These are phyloP conservation scores for Leucoma salicis DNA, from an alignment of 2,888 invertebrate genomes.

Conservation along the genomic window DNA sequence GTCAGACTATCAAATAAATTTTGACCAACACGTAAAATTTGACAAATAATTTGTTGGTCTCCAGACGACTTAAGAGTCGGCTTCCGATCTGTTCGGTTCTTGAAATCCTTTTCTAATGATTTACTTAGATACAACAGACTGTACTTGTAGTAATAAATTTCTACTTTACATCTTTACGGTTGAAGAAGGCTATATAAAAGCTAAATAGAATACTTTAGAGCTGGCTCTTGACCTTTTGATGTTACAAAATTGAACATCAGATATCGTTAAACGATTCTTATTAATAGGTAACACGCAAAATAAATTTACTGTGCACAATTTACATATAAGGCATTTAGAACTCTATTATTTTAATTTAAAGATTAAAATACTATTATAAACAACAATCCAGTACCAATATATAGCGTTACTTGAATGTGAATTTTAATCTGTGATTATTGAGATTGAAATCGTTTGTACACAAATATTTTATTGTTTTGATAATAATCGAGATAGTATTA, in stretches of 20 bases:
- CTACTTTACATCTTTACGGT: too few relatives aligned
- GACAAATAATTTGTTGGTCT: too few relatives aligned
- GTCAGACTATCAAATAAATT: too few relatives aligned
- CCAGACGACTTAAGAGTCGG: too few relatives aligned
- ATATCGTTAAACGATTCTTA: conserved; percentile 30
- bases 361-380: conserved; percentile 5
- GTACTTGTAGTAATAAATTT: too few relatives aligned
- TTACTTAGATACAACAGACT: too few relatives aligned
- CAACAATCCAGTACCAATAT: neutral
- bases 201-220: conserved; percentile 8
- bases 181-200: neutral
- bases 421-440: neutral
- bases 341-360: fast-evolving
- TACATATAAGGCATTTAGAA: neutral
- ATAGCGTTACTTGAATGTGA: neutral
- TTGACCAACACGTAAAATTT: too few relatives aligned
- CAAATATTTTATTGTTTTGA: conserved; percentile 17
- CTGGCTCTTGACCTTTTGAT: conserved; percentile 19
- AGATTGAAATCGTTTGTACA: neutral
- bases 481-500: conserved; percentile 25
- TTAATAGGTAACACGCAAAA: conserved; percentile 19
- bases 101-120: too few relatives aligned
- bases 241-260: conserved; percentile 25
- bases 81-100: too few relatives aligned
- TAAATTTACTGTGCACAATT: conserved; percentile 1